Conservation (phyloP, 2,888 invertebrate species). For the Torymus texanus region DNA sequence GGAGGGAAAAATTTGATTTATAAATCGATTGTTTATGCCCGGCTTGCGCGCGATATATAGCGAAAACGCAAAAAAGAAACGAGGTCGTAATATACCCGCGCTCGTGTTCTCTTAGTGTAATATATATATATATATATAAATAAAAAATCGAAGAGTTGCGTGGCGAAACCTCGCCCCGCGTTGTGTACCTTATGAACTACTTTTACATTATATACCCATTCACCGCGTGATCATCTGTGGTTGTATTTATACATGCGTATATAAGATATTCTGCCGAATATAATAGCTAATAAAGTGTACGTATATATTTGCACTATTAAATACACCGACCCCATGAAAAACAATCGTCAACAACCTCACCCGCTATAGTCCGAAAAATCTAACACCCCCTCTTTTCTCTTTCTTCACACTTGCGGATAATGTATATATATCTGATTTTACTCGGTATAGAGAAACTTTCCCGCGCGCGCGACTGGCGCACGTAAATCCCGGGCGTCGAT, state of each 20-base stretch:
- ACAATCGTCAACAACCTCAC: not conserved
- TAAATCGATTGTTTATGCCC: conserved; percentile 1
- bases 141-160: conserved; percentile 6
- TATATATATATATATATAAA: not conserved
- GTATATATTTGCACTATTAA: not conserved
- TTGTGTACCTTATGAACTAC: not conserved
- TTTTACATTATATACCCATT: conserved; percentile 12
- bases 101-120: too few species aligned
- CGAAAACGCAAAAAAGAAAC: not conserved
- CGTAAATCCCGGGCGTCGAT: conserved; percentile 10
- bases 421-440: too few species aligned
- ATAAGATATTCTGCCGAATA: not conserved
- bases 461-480: conserved; percentile 11
- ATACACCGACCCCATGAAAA: not conserved
- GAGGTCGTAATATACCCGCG: not conserved
- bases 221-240: not conserved
- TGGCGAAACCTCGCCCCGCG: conserved; percentile 10
- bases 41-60: not conserved
- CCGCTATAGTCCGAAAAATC: not conserved
- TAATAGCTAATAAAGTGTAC: conserved; percentile 41
- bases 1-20: conserved; percentile 27
- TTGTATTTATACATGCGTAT: too few species aligned
- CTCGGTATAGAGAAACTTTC: conserved; percentile 28
- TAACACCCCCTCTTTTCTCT: too few species aligned
- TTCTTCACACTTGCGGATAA: too few species aligned